Evolutionary conservation across 2,888 invertebrate genomes (phyloP), one percentile per base, ranked within the genome.

Genomic region (Athalia circularis): DNA sequence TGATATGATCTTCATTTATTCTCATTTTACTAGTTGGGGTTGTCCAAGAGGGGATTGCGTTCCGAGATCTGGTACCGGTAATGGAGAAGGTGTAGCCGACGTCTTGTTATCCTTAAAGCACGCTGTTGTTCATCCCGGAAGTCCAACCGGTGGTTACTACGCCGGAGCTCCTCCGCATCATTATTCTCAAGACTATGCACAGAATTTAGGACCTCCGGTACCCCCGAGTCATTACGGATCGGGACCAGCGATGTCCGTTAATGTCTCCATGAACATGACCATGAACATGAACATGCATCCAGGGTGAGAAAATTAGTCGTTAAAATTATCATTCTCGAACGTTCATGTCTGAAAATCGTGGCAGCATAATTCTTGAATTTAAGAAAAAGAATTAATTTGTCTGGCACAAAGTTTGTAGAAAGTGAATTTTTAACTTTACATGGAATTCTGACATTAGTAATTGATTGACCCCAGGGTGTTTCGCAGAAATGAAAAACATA

Each of bases 251-350:
- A 98, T 98, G 98, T 97, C 97, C 87, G 98, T 98, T 83, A 98
- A 98, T 89, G 97, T 98, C 0, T 96, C 96, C 84, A 98, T 98
- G 98, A 98, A 98, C 90, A 98, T 98, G 98, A 98, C 98, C 79
- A 98, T 98, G 95, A 97, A 97, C 79, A 90, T 90, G 90, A 90
- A 90, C 82, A 89, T 90, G 90, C 90, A 90, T 80, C 86, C 89
- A 6, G 89, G 90, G 90, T 90, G 77, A 86, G 85, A 29, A 29
- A 29, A 29, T 29, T 29, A 29, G 29, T 29, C 29, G 29, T 29
- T 29, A 29, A 29, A 29, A 29, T 29, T 1, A 29, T 29, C 29
- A 29, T 29, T 29, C 29, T 29, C 29, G 29, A 29, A 29, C 29
- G 29, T 29, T 29, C 29, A 29, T 29, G 2, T 29, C 29, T 2